Evolutionary conservation across 2,888 invertebrate species (phyloP).

Genomic region (Temnothorax rugatulus): DNA sequence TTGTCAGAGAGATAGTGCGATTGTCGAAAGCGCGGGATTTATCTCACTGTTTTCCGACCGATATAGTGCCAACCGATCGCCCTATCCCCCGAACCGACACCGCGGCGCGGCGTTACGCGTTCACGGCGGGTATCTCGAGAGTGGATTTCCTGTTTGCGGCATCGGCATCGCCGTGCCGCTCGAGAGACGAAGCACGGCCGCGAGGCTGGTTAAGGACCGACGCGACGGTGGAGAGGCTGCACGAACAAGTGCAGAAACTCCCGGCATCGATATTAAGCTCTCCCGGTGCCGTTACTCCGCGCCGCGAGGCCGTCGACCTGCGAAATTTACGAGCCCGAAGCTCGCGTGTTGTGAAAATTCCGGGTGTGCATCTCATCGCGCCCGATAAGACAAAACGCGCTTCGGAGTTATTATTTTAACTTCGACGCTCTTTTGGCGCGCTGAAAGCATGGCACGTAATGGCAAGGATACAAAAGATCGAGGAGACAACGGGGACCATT

Average conservation of each 20-base stretch:
- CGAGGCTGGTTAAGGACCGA: conserved; percentile 53
- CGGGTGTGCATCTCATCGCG: conserved; percentile 41
- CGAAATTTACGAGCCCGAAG: conserved; percentile 38
- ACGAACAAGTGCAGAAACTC: conserved; percentile 61
- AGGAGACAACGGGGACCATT: neutral
- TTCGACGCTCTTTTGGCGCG: conserved; percentile 20
- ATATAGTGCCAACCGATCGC: neutral
- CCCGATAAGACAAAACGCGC: conserved; percentile 40
- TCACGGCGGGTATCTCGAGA: neutral
- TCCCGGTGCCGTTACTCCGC: conserved; percentile 17
- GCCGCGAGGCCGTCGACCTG: conserved; percentile 45
- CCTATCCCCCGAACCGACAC: neutral
- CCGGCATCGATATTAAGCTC: conserved; percentile 61
- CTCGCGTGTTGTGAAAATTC: conserved; percentile 52
- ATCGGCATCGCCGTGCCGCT: neutral
- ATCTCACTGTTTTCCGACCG: neutral
- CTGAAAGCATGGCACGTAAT: neutral
- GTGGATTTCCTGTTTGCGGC: conserved; percentile 61
- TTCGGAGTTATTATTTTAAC: conserved; percentile 43
- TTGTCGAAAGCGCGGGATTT: conserved; percentile 28
- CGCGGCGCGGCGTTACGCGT: neutral
- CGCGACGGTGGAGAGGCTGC: conserved; percentile 16
- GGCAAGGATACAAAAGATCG: neutral
- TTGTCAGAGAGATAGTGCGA: neutral
- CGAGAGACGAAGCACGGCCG: conserved; percentile 20